Percentiles rank a stretch among this genome's conserved stretches.
Evolutionary conservation across 2,113 vertebrate species (phyloP).

Genomic region (Grantiella picta): DNA sequence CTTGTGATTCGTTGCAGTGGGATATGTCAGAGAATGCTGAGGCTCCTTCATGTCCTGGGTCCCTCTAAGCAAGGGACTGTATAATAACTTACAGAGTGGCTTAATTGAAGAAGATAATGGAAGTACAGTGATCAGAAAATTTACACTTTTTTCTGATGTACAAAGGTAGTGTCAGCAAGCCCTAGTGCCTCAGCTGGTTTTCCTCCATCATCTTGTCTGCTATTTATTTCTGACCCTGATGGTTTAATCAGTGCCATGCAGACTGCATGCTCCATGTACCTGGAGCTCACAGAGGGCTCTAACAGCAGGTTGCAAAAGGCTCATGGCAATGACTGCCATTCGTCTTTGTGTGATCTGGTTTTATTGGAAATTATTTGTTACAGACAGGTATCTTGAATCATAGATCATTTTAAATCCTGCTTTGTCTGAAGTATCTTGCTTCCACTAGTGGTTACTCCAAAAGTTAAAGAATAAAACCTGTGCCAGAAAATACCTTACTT

Average conservation of each 20-base stretch:
- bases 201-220: background rate
- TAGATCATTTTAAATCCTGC: background rate
- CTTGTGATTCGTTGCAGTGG: background rate
- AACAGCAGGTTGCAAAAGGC: background rate
- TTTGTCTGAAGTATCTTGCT: background rate
- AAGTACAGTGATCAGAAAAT: background rate
- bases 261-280: background rate
- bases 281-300: background rate
- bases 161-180: background rate
- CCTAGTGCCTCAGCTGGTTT: background rate
- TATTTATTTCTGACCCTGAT: conserved; percentile 19
- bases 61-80: background rate
- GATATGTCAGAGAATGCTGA: background rate
- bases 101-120: background rate
- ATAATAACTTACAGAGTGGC: background rate
- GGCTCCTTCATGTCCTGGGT: background rate
- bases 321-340: background rate
- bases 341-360: background rate
- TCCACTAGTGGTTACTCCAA: background rate
- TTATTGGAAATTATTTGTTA: background rate
- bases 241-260: background rate
- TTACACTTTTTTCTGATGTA: background rate
- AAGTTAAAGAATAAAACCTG: background rate
- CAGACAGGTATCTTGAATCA: background rate
- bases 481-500: background rate